Conservation (phyloP, 2,888 invertebrate genomes). For the Cetonia aurata region DNA sequence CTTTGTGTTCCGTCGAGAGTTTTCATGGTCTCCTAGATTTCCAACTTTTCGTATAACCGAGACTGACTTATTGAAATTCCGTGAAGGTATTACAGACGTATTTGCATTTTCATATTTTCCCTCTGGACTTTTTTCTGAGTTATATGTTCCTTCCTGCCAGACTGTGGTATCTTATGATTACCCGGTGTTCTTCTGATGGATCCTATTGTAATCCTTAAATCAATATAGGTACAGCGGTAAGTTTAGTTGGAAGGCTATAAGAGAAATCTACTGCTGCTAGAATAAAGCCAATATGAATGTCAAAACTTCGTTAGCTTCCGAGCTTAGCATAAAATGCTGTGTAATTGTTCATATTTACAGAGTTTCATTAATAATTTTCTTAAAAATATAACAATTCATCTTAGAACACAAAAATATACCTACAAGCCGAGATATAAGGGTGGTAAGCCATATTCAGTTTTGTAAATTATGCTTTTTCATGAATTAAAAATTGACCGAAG, state of each 20-base stretch:
- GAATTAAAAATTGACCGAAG: no score
- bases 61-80: slow-evolving; percentile 47
- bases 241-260: background rate
- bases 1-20: slow-evolving; percentile 23
- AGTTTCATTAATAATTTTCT: no score
- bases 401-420: no score
- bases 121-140: slow-evolving; percentile 12
- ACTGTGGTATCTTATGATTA: background rate
- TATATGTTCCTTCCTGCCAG: slow-evolving; percentile 2
- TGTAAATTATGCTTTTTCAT: no score
- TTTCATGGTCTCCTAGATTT: slow-evolving; percentile 27
- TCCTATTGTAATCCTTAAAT: slow-evolving; percentile 26
- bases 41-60: slow-evolving; percentile 44
- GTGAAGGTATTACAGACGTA: slow-evolving; percentile 42
- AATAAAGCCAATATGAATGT: no score
- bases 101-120: slow-evolving; percentile 40
- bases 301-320: no score
- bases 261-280: no score
- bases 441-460: no score
- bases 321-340: no score
- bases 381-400: no score
- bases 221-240: slow-evolving; percentile 30
- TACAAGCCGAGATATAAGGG: no score
- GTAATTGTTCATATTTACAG: no score
- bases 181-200: slow-evolving; percentile 8